phyloP scores from a whole-genome alignment of 2,888 invertebrate genomes.

The Masnerella sp. region DNA sequence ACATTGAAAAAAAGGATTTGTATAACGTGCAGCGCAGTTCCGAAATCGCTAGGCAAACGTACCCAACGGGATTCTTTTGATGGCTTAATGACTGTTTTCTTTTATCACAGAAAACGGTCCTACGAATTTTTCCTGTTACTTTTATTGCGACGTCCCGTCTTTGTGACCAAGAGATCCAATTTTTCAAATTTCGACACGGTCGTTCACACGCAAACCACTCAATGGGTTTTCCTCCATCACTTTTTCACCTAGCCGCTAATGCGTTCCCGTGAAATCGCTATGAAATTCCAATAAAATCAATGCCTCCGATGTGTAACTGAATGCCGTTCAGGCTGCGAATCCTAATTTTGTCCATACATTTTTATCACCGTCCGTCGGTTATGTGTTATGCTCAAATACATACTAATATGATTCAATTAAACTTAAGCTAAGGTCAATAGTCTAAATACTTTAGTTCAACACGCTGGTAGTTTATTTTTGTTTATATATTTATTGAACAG shows the following conservation, averaged over 20 bases:
- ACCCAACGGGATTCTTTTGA: conserved; percentile 50
- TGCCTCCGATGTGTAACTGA: conserved; percentile 19
- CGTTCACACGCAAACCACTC: conserved; percentile 30
- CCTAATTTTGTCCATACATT: too few species aligned
- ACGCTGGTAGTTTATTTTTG: too few species aligned
- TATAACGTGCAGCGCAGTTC: too few species aligned
- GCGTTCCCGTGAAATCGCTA: conserved; percentile 28
- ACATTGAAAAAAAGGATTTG: too few species aligned
- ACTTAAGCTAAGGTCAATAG: too few species aligned
- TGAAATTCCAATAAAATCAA: conserved; percentile 31
- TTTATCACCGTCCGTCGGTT: too few species aligned
- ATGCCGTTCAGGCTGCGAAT: too few species aligned
- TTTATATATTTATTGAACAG: too few species aligned
- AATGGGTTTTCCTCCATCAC: conserved; percentile 23
- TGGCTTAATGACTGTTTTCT: conserved; percentile 32
- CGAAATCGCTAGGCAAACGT: conserved; percentile 44
- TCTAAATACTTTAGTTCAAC: too few species aligned
- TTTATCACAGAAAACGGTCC: conserved; percentile 38
- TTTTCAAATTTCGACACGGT: conserved; percentile 36
- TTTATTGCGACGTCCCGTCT: conserved; percentile 38
- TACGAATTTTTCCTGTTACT: conserved; percentile 34
- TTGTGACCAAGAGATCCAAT: conserved; percentile 43
- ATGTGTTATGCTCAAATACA: too few species aligned
- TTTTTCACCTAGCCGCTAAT: conserved; percentile 23
- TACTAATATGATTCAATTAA: too few species aligned